Percentiles rank a stretch among this genome's conserved stretches.
phyloP scores from a whole-genome alignment of 1,140 invertebrate species.

The Leptopilina boulardi region DNA sequence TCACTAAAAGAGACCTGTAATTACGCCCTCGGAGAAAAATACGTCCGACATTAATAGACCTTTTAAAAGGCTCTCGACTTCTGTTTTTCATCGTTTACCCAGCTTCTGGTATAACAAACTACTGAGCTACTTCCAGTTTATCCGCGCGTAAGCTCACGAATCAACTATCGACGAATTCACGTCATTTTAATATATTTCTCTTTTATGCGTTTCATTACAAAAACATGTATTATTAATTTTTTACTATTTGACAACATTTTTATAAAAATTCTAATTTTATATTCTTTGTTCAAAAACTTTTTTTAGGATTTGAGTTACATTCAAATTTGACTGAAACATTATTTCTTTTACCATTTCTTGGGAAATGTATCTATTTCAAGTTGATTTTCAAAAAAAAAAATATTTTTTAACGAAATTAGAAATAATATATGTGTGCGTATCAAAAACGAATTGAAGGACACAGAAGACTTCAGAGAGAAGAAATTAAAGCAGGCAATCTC shows the following conservation, averaged over 20 bases:
- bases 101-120: conserved; percentile 49
- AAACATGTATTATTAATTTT: too few species aligned
- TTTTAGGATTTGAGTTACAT: too few species aligned
- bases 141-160: background rate
- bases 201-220: too few species aligned
- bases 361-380: too few species aligned
- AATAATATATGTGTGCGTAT: conserved; percentile 7
- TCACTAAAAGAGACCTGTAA: conserved; percentile 54
- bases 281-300: too few species aligned
- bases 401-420: too few species aligned
- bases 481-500: conserved; percentile 55
- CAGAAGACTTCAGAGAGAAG: conserved; percentile 42
- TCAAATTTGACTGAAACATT: too few species aligned
- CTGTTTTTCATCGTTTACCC: conserved; percentile 53
- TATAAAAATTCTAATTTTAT: too few species aligned
- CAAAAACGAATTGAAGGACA: background rate
- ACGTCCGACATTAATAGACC: conserved; percentile 63
- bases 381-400: too few species aligned
- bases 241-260: too few species aligned
- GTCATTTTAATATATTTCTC: background rate
- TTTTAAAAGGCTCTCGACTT: conserved; percentile 50
- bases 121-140: conserved; percentile 23
- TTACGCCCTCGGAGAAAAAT: conserved; percentile 63
- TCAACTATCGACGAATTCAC: background rate
- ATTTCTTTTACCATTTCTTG: too few species aligned